Evolutionary conservation across 1,140 invertebrate genomes (phyloP).

Genomic region (Aphelenchoides avenae): DNA sequence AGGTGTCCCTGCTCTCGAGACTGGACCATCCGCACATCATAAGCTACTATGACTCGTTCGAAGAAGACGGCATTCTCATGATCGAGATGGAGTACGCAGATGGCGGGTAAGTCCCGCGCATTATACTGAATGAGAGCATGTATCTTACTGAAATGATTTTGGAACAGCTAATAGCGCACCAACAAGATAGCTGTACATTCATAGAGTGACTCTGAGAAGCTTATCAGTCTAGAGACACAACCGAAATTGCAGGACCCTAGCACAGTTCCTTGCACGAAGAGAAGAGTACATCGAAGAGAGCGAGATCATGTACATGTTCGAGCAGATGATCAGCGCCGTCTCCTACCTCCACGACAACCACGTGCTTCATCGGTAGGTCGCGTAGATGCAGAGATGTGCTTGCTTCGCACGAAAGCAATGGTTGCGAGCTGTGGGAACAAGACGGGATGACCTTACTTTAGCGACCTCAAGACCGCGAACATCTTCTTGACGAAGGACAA

Average conservation of each 20-base stretch:
- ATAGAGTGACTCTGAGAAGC: too few relatives aligned
- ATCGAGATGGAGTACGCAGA: constrained; percentile 80
- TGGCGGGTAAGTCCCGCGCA: constrained; percentile 63
- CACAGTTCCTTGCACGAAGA: constrained; percentile 67
- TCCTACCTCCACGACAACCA: constrained; percentile 25
- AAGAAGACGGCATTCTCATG: constrained; percentile 70
- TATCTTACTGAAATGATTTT: too few relatives aligned
- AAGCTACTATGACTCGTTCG: constrained; percentile 73
- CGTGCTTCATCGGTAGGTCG: constrained; percentile 61
- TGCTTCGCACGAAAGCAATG: background rate
- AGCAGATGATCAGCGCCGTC: constrained; percentile 28
- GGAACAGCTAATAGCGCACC: too few relatives aligned
- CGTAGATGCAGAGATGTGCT: constrained; percentile 16
- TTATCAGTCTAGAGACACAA: too few relatives aligned
- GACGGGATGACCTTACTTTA: background rate
- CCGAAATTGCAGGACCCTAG: constrained; percentile 67
- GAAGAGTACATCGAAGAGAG: constrained; percentile 60
- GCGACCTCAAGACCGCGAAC: constrained; percentile 33
- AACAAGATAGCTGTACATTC: too few relatives aligned
- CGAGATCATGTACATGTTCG: constrained; percentile 34
- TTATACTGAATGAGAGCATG: constrained; percentile 1
- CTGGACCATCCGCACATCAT: constrained; percentile 73
- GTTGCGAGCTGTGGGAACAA: background rate
- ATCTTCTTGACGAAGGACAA: constrained; percentile 8
- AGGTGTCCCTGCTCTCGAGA: constrained; percentile 70